Evolutionary conservation across 1,140 invertebrate genomes (phyloP), one percentile per base, ranked within the genome.

Genomic region (Delia radicum): DNA sequence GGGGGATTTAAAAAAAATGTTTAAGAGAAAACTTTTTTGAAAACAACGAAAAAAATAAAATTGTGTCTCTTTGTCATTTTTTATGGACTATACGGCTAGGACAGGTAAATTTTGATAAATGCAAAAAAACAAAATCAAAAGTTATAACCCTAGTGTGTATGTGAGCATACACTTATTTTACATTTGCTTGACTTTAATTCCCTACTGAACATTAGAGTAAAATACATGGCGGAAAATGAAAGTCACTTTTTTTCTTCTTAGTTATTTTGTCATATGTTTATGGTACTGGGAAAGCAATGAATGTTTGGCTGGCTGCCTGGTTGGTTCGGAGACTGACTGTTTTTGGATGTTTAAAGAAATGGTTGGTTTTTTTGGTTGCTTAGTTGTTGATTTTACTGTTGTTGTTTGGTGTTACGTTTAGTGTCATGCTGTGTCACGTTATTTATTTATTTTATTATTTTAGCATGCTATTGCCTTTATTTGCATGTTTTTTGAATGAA

Each of bases 371-470:
- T 63, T 27, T 55, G 27, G 74, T 69, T 21, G 37, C 21, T 7
- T 55, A 8, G 48, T 65, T 27, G 8, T 42, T 13, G 12, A 21
- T 28, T 13, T 31, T 31, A 31, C 21, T 31, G 63, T 67, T 31
- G 28, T 67, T 67, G 63, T 67, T 67, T 67, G 28, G 13, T 29
- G 63, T 67, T 18, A 31, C 63, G 18, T 67, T 67, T 67, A 67
- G 63, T 78, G 77, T 79, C 79, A 77, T 79, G 78, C 79, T 80
- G 78, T 80, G 79, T 80, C 79, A 80, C 79, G 79, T 79, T 80
- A 79, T 80, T 80, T 80, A 78, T 79, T 26, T 79, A 78, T 75
- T 75, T 76, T 79, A 77, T 79, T 79, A 79, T 80, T 79, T 80
- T 75, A 79, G 4, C 74, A 78, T 75, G 62, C 65, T 55, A 74